Evolutionary conservation across 2,113 vertebrate species (phyloP).

Genomic region (Paradoxurus hermaphroditus): DNA sequence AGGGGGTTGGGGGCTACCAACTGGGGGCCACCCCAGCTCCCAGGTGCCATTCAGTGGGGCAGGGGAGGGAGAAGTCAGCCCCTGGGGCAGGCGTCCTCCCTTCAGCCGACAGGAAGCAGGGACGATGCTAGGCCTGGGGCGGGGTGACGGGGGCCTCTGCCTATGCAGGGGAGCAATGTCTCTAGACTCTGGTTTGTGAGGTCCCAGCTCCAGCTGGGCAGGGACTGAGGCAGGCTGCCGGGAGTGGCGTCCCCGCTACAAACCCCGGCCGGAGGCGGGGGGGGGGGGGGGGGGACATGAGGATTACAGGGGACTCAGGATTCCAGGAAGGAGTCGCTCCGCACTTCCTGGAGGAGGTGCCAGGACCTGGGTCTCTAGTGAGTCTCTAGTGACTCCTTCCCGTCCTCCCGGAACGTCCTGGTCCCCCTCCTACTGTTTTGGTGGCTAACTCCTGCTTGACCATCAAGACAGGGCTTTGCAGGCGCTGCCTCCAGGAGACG

Average conservation of each 20-base stretch:
- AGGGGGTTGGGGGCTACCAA: rapidly evolving
- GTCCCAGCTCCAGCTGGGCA: background rate
- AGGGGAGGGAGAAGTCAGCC: background rate
- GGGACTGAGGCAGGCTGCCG: background rate
- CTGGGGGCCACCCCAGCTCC: background rate
- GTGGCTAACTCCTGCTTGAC: background rate
- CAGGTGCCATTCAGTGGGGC: rapidly evolving
- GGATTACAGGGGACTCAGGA: rapidly evolving
- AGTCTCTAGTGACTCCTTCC: rapidly evolving
- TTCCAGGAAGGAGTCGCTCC: background rate
- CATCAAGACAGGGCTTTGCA: too few relatives aligned
- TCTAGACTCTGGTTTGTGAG: too few relatives aligned
- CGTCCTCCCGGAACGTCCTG: rapidly evolving
- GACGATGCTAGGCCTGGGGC: rapidly evolving
- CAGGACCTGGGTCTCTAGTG: background rate
- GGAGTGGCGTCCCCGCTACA: background rate
- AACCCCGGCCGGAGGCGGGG: too few relatives aligned
- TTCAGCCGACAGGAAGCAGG: background rate
- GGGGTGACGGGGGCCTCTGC: rapidly evolving
- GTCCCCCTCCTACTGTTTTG: background rate
- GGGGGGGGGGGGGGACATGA: background rate
- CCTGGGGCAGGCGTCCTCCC: background rate
- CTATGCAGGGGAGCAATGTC: rapidly evolving
- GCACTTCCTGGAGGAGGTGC: background rate
- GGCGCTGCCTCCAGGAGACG: too few relatives aligned